Conservation (phyloP, 2,113 vertebrate species). For the Labeo catla region DNA sequence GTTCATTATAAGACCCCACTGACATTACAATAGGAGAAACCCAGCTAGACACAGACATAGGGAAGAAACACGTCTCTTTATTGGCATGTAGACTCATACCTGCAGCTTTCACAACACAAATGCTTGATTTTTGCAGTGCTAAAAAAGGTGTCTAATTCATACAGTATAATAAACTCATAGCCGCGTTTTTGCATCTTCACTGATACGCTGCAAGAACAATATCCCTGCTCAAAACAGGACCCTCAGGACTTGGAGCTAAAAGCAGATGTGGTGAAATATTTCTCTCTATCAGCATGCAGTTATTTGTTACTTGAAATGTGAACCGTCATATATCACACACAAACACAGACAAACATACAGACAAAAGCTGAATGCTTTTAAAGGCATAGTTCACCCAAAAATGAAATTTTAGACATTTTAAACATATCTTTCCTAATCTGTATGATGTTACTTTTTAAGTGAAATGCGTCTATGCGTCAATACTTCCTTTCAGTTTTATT, state of each 20-base stretch:
- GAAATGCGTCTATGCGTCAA: not conserved
- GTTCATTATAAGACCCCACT: not conserved
- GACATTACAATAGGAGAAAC: not conserved
- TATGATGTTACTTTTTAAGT: not conserved
- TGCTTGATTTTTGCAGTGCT: not conserved
- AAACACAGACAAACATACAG: not conserved
- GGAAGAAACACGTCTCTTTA: not conserved
- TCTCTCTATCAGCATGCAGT: slow-evolving; percentile 27
- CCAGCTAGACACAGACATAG: not conserved
- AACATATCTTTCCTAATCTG: not conserved
- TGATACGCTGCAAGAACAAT: not conserved
- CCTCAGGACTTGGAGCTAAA: not conserved
- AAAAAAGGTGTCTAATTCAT: not conserved
- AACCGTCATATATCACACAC: slow-evolving; percentile 3
- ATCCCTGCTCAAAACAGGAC: not conserved
- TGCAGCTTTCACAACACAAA: not conserved
- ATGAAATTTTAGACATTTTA: not conserved
- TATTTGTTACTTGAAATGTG: not conserved
- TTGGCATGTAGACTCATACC: not conserved
- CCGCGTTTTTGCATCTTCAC: not conserved
- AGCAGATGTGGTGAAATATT: not conserved
- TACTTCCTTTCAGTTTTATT: not conserved
- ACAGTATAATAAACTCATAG: not conserved
- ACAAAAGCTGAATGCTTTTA: slow-evolving; percentile 2
- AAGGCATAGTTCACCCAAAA: not conserved